A percentile compares a stretch with the other conserved stretches of the same genome.
phyloP scores from a whole-genome alignment of 2,888 invertebrate genomes.

The Branchellion lobata region DNA sequence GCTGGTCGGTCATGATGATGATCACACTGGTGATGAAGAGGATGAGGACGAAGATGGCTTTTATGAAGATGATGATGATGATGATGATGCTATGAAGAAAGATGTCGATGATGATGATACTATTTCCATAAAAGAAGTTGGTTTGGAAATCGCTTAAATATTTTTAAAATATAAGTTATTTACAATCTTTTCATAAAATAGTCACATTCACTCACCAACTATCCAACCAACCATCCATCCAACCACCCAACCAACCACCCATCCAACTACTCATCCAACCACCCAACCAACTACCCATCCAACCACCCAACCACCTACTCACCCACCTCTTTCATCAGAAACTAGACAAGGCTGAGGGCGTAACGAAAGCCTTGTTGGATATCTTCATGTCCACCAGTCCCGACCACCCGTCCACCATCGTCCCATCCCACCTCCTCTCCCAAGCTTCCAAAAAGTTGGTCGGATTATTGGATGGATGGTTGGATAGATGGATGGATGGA shows the following conservation, averaged over 20 bases:
- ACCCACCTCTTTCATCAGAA: too few relatives aligned
- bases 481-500: too few relatives aligned
- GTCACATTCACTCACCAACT: too few relatives aligned
- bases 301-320: too few relatives aligned
- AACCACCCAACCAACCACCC: too few relatives aligned
- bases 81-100: too few relatives aligned
- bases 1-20: slow-evolving; percentile 12
- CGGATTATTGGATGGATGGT: too few relatives aligned
- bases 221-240: neutral
- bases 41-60: slow-evolving; percentile 12
- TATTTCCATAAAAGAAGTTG: neutral
- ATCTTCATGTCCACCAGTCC: neutral
- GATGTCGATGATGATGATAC: neutral
- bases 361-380: neutral
- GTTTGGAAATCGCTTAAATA: too few relatives aligned
- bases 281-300: too few relatives aligned
- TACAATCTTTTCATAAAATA: too few relatives aligned
- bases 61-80: slow-evolving; percentile 4
- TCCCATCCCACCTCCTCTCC: neutral
- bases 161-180: too few relatives aligned
- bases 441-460: neutral
- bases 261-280: too few relatives aligned
- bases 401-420: neutral
- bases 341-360: neutral
- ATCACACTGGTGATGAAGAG: slow-evolving; percentile 27